These are phyloP conservation scores for Lemur catta DNA, from an alignment of 2,797 vertebrate species.

Conservation along the genomic window DNA sequence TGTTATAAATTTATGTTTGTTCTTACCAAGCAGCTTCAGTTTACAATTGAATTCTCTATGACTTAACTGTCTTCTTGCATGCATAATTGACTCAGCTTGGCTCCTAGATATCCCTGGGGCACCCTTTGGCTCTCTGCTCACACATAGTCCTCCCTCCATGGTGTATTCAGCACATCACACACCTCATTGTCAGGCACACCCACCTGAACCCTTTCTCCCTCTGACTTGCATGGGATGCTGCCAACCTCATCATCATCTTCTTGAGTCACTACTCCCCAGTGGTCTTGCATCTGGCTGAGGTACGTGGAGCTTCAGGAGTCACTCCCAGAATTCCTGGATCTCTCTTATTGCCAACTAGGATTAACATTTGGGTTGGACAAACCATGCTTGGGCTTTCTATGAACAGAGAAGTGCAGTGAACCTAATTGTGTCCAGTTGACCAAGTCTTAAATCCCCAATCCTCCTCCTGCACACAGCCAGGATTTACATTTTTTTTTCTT, in stretches of 20 bases:
- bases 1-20: conserved; percentile 37
- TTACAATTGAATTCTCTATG: neutral
- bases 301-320: conserved; percentile 22
- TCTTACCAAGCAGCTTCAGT: conserved; percentile 7
- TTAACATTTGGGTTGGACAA: conserved; percentile 41
- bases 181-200: conserved; percentile 47
- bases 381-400: neutral
- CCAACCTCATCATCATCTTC: conserved; percentile 35
- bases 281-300: conserved; percentile 57
- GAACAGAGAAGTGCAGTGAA: neutral
- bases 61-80: neutral
- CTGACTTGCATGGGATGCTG: neutral
- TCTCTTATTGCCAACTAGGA: neutral
- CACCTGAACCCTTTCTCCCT: neutral
- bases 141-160: neutral
- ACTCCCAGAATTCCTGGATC: conserved; percentile 52
- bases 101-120: neutral
- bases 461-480: neutral
- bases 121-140: neutral
- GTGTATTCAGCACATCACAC: neutral
- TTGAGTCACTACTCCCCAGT: conserved; percentile 21
- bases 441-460: neutral
- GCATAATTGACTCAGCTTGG: neutral
- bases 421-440: neutral
- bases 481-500: conserved; percentile 16